Evolutionary conservation across 2,888 invertebrate genomes (phyloP).

Genomic region (Luffia ferchaultella): DNA sequence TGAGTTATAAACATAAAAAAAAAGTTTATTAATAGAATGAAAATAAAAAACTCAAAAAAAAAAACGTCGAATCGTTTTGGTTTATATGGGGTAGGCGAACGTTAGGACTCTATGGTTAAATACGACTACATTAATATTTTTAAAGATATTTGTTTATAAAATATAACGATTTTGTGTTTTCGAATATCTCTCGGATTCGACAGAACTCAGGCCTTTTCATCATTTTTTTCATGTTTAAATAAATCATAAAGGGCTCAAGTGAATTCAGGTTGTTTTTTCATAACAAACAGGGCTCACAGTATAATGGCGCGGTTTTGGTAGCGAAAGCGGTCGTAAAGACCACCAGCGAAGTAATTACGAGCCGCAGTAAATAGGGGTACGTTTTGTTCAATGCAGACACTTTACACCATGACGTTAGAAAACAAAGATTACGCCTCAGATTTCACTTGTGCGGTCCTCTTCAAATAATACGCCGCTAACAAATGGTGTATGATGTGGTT

Average conservation of each 20-base stretch:
- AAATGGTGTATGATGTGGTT: neutral
- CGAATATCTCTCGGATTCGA: no score
- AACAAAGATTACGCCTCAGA: neutral
- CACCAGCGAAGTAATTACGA: conserved; percentile 32
- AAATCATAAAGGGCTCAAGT: neutral
- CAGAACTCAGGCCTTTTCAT: no score
- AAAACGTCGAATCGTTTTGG: no score
- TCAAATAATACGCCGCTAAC: neutral
- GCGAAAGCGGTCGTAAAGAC: conserved; percentile 23
- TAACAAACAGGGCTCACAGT: conserved; percentile 17
- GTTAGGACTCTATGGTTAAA: no score
- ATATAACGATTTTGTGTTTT: no score
- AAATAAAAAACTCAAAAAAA: no score
- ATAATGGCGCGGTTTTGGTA: conserved; percentile 23
- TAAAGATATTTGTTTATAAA: no score
- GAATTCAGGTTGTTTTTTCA: conserved; percentile 13
- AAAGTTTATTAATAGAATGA: no score
- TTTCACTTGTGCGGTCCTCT: neutral
- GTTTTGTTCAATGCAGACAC: neutral
- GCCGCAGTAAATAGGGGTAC: conserved; percentile 22
- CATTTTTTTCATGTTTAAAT: no score
- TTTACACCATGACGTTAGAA: neutral
- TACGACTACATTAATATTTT: no score
- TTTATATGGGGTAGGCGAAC: no score
- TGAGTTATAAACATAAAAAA: no score